Base-by-base conservation (phyloP, 2,888 invertebrate genomes). In the Spodoptera picta region DNA sequence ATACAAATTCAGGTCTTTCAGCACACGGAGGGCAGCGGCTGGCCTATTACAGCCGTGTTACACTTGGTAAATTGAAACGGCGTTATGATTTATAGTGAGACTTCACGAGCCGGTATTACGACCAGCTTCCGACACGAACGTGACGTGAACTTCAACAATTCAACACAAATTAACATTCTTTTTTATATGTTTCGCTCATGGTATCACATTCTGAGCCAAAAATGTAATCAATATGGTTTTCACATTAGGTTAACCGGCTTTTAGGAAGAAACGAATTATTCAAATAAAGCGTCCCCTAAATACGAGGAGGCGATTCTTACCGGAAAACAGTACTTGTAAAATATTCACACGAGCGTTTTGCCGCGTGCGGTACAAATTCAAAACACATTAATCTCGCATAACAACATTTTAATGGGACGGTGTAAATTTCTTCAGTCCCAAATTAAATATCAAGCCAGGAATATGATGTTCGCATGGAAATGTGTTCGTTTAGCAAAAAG, bases 1-100 rank as follows among this genome's bases (percentile, higher is more conserved):
- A 94, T 94, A 93, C 90, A 89, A 92, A 94, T 93, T 91, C 85
- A 88, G 88, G 89, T 89, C 90, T 93, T 93, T 91, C 91, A 91
- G 89, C 87, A 77, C 78, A 82, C 80, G 83, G 82, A 83, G 87
- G 83, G 83, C 84, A 84, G 86, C 83, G 85, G 83, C 84, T 87
- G 88, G 89, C 89, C 89, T 90, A 87, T 89, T 88, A 88, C 84
- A 84, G 85, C 81, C 85, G 85, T 90, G 90, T 91, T 91, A 87
- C 85, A 87, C 85, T 88, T 83, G 85, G 89, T 88, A 92, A 93
- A 94, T 93, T 93, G 93, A 93, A 92, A 92, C 84, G 87, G 90
- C 87, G 87, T 86, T 91, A 92, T 93, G 93, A 93, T 94, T 93
- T 93, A 93, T 93, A 85, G 90, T 79, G 77, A 86, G 90, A 86